phyloP scores from a whole-genome alignment of 2,113 vertebrate species.

The Pipa parva region DNA sequence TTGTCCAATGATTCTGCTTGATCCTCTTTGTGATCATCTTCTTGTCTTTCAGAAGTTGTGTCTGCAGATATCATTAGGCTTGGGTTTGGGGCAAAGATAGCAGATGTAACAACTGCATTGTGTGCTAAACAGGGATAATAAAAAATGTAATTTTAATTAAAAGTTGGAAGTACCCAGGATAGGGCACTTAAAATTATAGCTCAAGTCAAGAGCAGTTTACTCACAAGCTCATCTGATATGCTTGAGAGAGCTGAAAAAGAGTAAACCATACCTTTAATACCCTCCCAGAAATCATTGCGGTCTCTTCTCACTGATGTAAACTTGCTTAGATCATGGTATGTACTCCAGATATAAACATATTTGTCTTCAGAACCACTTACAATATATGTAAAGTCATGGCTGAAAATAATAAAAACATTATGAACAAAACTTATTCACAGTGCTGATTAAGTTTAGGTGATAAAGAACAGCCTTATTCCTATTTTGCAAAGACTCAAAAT shows the following conservation, averaged over 20 bases:
- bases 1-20: constrained; percentile 72
- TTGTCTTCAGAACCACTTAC: constrained; percentile 96
- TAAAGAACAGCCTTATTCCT: no score
- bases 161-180: no score
- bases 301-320: constrained; percentile 95
- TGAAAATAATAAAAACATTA: constrained; percentile 51
- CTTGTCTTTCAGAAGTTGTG: constrained; percentile 73
- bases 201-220: no score
- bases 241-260: no score
- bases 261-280: constrained; percentile 88
- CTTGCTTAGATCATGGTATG: constrained; percentile 95
- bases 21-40: constrained; percentile 68
- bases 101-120: constrained; percentile 96
- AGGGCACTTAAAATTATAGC: no score
- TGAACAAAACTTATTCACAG: not conserved
- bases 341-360: constrained; percentile 98
- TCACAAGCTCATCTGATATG: no score
- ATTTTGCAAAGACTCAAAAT: no score
- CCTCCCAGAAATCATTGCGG: constrained; percentile 98
- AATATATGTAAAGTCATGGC: constrained; percentile 95
- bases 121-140: constrained; percentile 74
- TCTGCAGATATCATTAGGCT: constrained; percentile 84
- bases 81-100: constrained; percentile 92
- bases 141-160: no score
- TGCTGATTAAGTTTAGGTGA: no score